Percentiles rank a stretch among this genome's conserved stretches.
Evolutionary conservation across 1,140 invertebrate species (phyloP).

Genomic region (Drosophila melanica): DNA sequence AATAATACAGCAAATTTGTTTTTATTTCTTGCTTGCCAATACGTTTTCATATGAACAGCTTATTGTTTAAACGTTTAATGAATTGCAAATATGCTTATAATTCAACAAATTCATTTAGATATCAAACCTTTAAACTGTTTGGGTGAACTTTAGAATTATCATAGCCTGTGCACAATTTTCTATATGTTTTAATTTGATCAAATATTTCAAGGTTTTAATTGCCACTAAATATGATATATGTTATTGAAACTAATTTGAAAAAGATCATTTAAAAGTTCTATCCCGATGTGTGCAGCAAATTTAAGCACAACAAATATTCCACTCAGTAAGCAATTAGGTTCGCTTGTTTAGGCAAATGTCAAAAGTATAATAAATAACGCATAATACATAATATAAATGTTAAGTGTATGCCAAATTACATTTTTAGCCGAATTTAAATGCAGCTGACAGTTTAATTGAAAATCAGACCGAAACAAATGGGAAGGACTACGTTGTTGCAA

Average conservation of each 20-base stretch:
- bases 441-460: constrained; percentile 65
- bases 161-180: not conserved
- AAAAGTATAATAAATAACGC: constrained; percentile 48
- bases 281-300: constrained; percentile 1
- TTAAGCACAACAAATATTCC: not conserved
- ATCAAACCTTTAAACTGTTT: not conserved
- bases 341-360: constrained; percentile 17
- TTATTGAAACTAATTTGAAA: not conserved
- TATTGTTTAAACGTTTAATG: constrained; percentile 1
- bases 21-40: constrained; percentile 26
- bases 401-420: constrained; percentile 54
- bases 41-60: constrained; percentile 13
- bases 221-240: not conserved
- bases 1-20: constrained; percentile 23
- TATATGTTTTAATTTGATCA: not conserved
- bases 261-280: not conserved
- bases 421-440: constrained; percentile 53
- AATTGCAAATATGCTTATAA: constrained; percentile 2
- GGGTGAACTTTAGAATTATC: not conserved
- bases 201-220: constrained; percentile 2
- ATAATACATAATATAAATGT: constrained; percentile 35
- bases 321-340: constrained; percentile 23
- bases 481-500: not conserved
- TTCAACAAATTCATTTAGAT: not conserved
- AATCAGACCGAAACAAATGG: constrained; percentile 34